Base-by-base conservation (phyloP, 2,888 invertebrate genomes). In the Stomorhina lunata region DNA sequence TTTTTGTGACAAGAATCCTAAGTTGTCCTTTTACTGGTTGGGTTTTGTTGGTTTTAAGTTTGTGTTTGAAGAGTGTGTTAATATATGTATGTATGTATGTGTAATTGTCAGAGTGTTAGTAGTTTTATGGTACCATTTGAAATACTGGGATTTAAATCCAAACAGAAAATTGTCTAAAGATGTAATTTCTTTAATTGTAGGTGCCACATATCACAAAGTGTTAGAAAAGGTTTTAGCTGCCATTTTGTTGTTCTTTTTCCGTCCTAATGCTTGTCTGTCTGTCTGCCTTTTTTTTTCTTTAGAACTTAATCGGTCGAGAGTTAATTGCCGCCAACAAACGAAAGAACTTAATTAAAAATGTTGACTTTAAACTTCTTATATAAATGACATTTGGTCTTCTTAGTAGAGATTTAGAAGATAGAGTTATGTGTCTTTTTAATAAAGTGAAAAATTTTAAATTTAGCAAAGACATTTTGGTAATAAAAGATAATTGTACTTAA, bases 141-240 rank as follows among this genome's bases (percentile, higher is more conserved):
- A 37, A 72, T 48, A 48, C 65, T 65, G 65, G 37, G 78, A 79
- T 65, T 79, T 71, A 65, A 72, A 79, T 22, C 27, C 57, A 65
- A 34, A 69, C 43, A 37, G 61, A 12, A 57, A 78, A 27, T 63
- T 9, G 53, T 69, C 55, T 55, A 57, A 29, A 66, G 34, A 69
- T 45, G 69, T n/a, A 63, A 34, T 53, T 37, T 48, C 37, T 50
- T 40, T 40, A 50, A 61, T 61, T 50, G 48, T 37, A 43, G 65
- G 63, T 75, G 65, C 43, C 34, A 20, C 45, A 57, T 27, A 37
- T 57, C 32, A 66, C 55, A 75, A 66, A 29, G 53, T 73, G 50
- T 34, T 48, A 34, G 7, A 63, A 12, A 43, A 43, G 37, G 63
- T 37, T 12, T 2, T 22, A 50, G 25, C 37, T 20, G 22, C 17